Percentiles rank a stretch among this genome's conserved stretches.
These are phyloP conservation scores for Poecile montanus DNA, from an alignment of 2,797 vertebrate species.

Conservation along the genomic window DNA sequence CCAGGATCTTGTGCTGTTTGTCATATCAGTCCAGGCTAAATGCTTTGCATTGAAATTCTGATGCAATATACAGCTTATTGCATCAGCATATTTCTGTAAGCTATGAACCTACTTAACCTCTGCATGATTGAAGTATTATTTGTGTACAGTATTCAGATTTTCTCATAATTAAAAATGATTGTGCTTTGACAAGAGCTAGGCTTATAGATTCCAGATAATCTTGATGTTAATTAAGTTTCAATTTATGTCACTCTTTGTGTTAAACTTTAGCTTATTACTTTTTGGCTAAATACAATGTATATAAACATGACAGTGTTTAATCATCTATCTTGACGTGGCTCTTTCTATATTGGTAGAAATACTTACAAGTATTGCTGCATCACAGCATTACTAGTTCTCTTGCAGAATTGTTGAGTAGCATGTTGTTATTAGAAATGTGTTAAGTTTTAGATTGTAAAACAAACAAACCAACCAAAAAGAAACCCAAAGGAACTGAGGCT, in stretches of 20 bases:
- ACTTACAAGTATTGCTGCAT: background rate
- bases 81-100: background rate
- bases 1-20: background rate
- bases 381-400: background rate
- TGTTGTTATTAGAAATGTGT: background rate
- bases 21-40: background rate
- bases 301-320: background rate
- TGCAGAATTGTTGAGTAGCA: background rate
- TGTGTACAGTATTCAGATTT: background rate
- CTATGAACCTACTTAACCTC: background rate
- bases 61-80: constrained; percentile 7
- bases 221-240: background rate
- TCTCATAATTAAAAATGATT: background rate
- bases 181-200: background rate
- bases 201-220: background rate
- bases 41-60: background rate
- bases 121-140: background rate
- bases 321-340: background rate
- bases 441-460: background rate
- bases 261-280: background rate
- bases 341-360: background rate
- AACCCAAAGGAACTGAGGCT: background rate
- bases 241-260: background rate
- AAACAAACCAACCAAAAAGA: background rate
- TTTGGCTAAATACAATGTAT: background rate